Evolutionary conservation across 2,888 invertebrate genomes (phyloP).

Genomic region (Pardosa pseudoannulata): DNA sequence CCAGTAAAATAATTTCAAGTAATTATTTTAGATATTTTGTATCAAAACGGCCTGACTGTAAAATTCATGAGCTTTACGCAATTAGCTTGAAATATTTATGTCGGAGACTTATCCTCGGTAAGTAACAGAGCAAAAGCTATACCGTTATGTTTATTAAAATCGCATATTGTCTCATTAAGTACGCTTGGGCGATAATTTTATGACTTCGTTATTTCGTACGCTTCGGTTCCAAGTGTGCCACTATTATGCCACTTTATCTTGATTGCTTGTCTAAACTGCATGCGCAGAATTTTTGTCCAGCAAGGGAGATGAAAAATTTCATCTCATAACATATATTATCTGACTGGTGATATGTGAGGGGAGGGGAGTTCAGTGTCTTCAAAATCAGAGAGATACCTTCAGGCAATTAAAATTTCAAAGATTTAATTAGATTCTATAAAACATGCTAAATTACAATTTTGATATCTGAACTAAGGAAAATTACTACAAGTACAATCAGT

Average conservation of each 20-base stretch:
- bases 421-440: no score
- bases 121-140: not conserved
- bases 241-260: not conserved
- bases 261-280: not conserved
- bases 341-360: no score
- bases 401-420: no score
- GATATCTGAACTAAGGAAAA: no score
- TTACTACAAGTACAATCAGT: no score
- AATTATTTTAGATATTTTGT: not conserved
- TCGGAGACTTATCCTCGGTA: not conserved
- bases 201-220: slow-evolving; percentile 18
- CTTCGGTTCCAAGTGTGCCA: not conserved
- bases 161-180: slow-evolving; percentile 37
- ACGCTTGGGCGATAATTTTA: slow-evolving; percentile 49
- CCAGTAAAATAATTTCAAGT: no score
- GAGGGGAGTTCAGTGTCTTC: no score
- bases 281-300: not conserved
- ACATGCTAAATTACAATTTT: no score
- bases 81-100: slow-evolving; percentile 39
- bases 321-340: no score
- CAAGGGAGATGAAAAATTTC: not conserved
- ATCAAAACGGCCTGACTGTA: not conserved
- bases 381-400: no score
- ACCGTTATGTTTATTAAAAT: slow-evolving; percentile 36
- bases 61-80: not conserved